Evolutionary conservation across 2,113 vertebrate species (phyloP).

Genomic region (Saccopteryx bilineata): DNA sequence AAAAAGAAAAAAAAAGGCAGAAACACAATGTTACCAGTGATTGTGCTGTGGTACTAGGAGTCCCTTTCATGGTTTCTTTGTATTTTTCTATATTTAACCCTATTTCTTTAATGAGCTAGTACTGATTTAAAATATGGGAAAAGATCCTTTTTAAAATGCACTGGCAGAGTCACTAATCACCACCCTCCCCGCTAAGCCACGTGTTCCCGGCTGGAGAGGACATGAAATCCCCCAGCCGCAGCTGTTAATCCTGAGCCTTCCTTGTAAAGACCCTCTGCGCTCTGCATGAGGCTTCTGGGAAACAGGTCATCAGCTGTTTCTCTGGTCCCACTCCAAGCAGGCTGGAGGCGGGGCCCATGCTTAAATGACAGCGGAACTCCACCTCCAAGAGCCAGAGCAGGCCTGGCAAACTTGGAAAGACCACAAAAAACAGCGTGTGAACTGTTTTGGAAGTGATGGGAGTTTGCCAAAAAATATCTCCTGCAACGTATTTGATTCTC

Average conservation of each 20-base stretch:
- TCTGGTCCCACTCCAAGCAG: conserved; percentile 22
- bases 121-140: conserved; percentile 61
- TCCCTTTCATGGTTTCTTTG: conserved; percentile 16
- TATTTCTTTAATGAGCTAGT: conserved; percentile 61
- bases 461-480: background rate
- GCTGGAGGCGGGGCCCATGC: background rate
- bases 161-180: conserved; percentile 58
- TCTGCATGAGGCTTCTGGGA: background rate
- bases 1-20: background rate
- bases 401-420: background rate
- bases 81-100: conserved; percentile 74
- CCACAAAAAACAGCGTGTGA: background rate
- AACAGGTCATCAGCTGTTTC: conserved; percentile 40
- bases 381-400: background rate
- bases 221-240: conserved; percentile 27
- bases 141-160: conserved; percentile 47
- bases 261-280: conserved; percentile 30
- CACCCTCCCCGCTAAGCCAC: conserved; percentile 7
- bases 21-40: conserved; percentile 54
- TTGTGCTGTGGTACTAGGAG: background rate
- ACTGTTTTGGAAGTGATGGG: background rate
- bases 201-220: conserved; percentile 60
- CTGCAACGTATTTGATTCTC: background rate
- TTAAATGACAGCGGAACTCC: background rate
- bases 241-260: conserved; percentile 35